Evolutionary conservation across 2,113 vertebrate species (phyloP), one percentile per base, ranked within the genome.

Genomic region (Sorex fumeus): DNA sequence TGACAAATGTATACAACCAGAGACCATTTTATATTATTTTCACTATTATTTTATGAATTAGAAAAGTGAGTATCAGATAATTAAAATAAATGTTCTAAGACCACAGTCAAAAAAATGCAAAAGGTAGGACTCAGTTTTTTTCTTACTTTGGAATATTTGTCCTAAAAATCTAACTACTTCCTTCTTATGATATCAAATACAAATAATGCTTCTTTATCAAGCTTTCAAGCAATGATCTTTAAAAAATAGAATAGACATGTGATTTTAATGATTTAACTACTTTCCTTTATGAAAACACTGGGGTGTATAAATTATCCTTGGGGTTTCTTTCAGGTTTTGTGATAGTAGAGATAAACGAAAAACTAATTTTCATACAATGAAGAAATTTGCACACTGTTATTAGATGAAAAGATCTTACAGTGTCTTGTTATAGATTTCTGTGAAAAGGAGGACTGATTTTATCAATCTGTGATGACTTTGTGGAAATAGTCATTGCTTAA

Each of bases 401-500:
- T 94, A 85, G 57, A 82, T 87, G 23, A 87, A 89, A 84, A 88
- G 12, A 16, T 50, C 60, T 84, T 27, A 9, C 62, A 74, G 50
- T 70, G 10, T 50, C 70, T 93, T 85, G 2, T 85, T 84, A 84
- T 8, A 90, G 57, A 84, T 3, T 12, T 77, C 23, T 50, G 13
- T 80, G 43, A 78, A 91, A 95, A 95, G 34, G 25, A 71, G 23
- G 34, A 82, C 87, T 84, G 91, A 90, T 95, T 95, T 94, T 95
- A 94, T 87, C 81, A 94, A 30, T 78, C 9, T 81, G 78, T 77
- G 77, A 74, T 75, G 91, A n/a, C 43, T 93, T 77, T 67, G 47
- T 95, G 60, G 67, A 95, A 87, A 91, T 69, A 91, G n/a, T 60
- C 77, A 95, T 75, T 93, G 60, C n/a, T 84, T 84, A 84, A 87